A percentile compares a stretch with the other conserved stretches of the same genome.
These are phyloP conservation scores for Tapirus terrestris DNA, from an alignment of 2,113 vertebrate species.

Conservation along the genomic window DNA sequence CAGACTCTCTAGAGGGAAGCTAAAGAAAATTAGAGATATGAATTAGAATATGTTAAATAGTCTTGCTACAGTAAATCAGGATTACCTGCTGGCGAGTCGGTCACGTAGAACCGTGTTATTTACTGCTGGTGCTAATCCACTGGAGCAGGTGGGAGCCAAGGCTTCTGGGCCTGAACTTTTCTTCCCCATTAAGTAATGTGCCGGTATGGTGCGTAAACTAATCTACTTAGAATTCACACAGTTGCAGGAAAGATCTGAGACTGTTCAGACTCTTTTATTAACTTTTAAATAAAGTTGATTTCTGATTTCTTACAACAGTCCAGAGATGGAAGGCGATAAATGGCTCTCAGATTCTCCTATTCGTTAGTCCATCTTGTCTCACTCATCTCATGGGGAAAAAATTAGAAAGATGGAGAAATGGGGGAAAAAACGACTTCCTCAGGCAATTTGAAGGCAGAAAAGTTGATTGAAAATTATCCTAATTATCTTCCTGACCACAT, in stretches of 20 bases:
- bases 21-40: neutral
- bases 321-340: neutral
- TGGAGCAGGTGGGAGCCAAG: neutral
- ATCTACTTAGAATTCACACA: neutral
- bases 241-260: neutral
- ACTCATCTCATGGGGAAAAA: neutral
- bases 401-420: neutral
- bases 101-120: neutral
- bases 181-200: neutral
- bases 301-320: neutral
- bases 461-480: neutral
- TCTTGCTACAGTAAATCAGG: neutral
- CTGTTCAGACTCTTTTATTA: neutral
- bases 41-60: neutral
- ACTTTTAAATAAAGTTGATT: neutral
- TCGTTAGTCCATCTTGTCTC: neutral
- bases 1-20: neutral
- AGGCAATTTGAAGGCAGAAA: neutral
- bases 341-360: neutral
- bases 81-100: neutral
- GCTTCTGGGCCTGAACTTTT: neutral
- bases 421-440: neutral
- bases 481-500: neutral
- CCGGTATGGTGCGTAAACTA: no score
- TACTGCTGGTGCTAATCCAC: neutral